phyloP scores from a whole-genome alignment of 92 coral and sea anemone species.

The Bergia puertoricense region DNA sequence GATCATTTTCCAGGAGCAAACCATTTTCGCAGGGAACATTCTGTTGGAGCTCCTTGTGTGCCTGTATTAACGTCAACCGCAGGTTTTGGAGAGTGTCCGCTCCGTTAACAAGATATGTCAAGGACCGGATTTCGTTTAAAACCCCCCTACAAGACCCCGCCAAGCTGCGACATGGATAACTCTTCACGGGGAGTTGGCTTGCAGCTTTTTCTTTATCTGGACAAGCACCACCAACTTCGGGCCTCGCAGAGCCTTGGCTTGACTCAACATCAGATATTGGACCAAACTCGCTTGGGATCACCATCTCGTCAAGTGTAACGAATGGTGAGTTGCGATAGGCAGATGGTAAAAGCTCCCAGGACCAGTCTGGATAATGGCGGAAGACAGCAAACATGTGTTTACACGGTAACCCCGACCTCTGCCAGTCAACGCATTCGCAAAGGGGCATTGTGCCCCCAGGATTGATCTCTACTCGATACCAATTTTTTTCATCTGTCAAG shows the following conservation, averaged over 20 bases:
- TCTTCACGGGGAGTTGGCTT: background rate
- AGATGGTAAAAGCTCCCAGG: constrained; percentile 57
- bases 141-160: background rate
- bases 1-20: too few relatives aligned
- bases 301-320: constrained; percentile 40
- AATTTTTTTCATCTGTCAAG: background rate
- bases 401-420: constrained; percentile 51
- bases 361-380: constrained; percentile 25
- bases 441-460: constrained; percentile 13
- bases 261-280: background rate
- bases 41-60: background rate
- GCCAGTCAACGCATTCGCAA: constrained; percentile 56
- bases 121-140: background rate
- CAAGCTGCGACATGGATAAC: background rate
- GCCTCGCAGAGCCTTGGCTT: background rate
- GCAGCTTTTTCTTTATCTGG: background rate
- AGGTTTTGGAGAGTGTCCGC: background rate
- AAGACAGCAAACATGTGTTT: constrained; percentile 59
- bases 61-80: too few relatives aligned
- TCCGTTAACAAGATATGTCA: background rate
- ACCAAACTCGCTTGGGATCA: background rate
- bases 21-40: background rate
- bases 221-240: background rate
- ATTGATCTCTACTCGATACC: constrained; percentile 1
- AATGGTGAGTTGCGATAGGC: constrained; percentile 45